Base-by-base conservation (phyloP, 1,140 invertebrate species). In the Bombus confusus region DNA sequence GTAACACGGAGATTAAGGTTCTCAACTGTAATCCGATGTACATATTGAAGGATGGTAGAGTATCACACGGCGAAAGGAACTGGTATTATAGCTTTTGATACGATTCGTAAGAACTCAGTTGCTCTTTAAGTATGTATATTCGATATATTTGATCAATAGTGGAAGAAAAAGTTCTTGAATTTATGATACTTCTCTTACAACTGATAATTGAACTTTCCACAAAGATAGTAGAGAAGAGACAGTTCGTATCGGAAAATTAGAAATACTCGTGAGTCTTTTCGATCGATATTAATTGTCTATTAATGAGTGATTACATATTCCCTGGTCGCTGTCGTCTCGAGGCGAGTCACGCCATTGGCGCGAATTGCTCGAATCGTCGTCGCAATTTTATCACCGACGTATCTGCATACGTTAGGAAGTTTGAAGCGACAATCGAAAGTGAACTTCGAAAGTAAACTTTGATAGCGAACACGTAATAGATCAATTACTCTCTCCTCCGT, bases 261-360 rank as follows among this genome's bases (percentile, higher is more conserved):
- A 72, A n/a, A 72, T 79, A 80, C 57, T 15, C 18, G 25, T n/a
- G 43, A 75, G 41, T 64, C 0, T 25, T 15, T 41, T 1, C 75
- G 52, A 80, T 88, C 79, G 57, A 83, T 83, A 81, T 15, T 69
- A 39, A 15, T 87, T 85, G 43, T 25, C 22, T 64, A 85, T 87
- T 81, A 87, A 85, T 88, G 52, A 4, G 62, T 69, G 73, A 88
- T 87, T 80, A 62, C 72, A 62, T 28, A 75, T 83, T 87, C 76
- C 15, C 47, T 18, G 57, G 15, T 75, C 1, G 79, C 25, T 76
- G 25, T 83, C 18, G 75, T 71, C 9, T 66, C 64, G 31, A 28
- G 4, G n/a, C 18, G 10, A 66, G 74, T 80, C 77, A 75, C 66
- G 64, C 66, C 64, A 83, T 62, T 66, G 25, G 71, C 41, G 66